Evolutionary conservation across 2,888 invertebrate species (phyloP), one percentile per base, ranked within the genome.

Genomic region (Eupithecia subfuscata): DNA sequence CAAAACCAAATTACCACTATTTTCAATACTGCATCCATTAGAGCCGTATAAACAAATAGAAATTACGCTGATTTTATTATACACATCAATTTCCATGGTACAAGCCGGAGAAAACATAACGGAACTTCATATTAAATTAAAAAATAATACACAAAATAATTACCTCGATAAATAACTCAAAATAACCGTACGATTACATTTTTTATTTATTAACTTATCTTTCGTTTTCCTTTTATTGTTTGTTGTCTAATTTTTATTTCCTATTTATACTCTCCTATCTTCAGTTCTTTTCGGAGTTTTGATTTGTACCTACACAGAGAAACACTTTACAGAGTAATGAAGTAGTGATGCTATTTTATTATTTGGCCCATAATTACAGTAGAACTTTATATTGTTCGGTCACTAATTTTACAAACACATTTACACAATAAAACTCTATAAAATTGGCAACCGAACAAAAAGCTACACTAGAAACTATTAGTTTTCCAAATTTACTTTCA

Each of bases 251-350:
- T 86, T 84, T 37, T 89, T 86, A 84, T 82, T 85, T 86, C 84
- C 83, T 84, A 83, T 86, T 89, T 86, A 89, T 86, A 89, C 87
- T 91, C 89, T 93, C 92, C 91, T 91, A 87, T 92, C 91, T 93
- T 93, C 90, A 87, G 89, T 94, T 93, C 84, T 89, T 84, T 91
- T 89, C 88, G 82, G 89, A 84, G 79, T 79, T 81, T 86, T 87
- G 88, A 88, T 91, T 93, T 89, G 88, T 88, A 93, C 93, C 92
- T 92, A 93, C 93, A 95, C 95, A 95, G 95, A 95, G 95, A 93
- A 95, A 95, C 95, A 95, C 95, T 94, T 91, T 88, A 94, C 95
- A 95, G 82, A 91, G 86, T 91, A 89, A 90, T 89, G 85, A 87
- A 79, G 91, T 92, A 91, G 91, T 87, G 80, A 87, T 83, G 94